A percentile compares a stretch with the other conserved stretches of the same genome.
phyloP scores from a whole-genome alignment of 2,113 vertebrate genomes.

The Telmatochromis sp. region DNA sequence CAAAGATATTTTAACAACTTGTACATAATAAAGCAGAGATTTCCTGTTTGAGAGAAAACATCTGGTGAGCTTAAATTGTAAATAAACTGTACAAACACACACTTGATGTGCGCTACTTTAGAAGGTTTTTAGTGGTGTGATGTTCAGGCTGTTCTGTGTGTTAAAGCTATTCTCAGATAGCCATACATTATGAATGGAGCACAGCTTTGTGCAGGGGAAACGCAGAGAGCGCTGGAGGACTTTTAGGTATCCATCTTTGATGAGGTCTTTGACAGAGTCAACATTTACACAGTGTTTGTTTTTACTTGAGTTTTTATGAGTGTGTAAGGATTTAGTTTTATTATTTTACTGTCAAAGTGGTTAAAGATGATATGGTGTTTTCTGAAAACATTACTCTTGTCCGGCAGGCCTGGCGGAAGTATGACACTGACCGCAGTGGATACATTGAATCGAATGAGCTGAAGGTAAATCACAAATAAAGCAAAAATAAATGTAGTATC shows the following conservation, averaged over 20 bases:
- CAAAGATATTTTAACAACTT: not conserved
- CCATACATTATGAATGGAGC: conserved; percentile 71
- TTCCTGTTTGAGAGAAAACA: not conserved
- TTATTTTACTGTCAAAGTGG: not conserved
- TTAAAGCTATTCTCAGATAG: conserved; percentile 65
- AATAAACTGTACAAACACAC: not conserved
- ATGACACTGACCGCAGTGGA: conserved; percentile 93
- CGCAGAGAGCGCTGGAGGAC: conserved; percentile 5
- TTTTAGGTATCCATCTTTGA: conserved; percentile 55
- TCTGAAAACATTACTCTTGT: not conserved
- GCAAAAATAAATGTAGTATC: not conserved
- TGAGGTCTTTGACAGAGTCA: conserved; percentile 41
- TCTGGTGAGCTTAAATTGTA: not conserved
- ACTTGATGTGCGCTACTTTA: not conserved
- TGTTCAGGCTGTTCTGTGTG: conserved; percentile 12
- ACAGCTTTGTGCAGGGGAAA: conserved; percentile 36
- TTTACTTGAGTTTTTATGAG: not conserved
- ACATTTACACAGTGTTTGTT: conserved; percentile 8
- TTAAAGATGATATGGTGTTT: not conserved
- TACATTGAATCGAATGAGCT: conserved; percentile 97
- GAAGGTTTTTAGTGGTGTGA: conserved; percentile 15
- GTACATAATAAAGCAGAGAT: not conserved
- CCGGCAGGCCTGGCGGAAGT: conserved; percentile 87
- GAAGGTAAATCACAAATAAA: conserved; percentile 76
- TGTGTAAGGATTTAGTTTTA: not conserved